phyloP scores from a whole-genome alignment of 1,140 invertebrate genomes.

The Lucilia sericata region DNA sequence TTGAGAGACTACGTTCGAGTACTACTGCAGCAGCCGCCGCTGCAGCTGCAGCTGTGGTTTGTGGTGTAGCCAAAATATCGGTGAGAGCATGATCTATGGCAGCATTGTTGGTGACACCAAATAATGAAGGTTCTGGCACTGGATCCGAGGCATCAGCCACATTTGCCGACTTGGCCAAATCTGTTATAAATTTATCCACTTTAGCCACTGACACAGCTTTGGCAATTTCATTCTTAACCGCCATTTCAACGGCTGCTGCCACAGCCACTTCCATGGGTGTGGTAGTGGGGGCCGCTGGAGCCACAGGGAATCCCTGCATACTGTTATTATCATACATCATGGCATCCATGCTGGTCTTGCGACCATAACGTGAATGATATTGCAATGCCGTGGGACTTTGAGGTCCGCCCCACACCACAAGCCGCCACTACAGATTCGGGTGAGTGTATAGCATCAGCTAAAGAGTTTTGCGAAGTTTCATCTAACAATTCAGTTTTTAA shows the following conservation, averaged over 20 bases:
- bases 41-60: slow-evolving; percentile 49
- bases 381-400: slow-evolving; percentile 58
- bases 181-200: slow-evolving; percentile 63
- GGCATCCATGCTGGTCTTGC: slow-evolving; percentile 61
- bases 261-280: slow-evolving; percentile 53
- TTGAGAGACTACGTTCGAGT: slow-evolving; percentile 58
- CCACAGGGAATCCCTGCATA: slow-evolving; percentile 58
- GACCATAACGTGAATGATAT: slow-evolving; percentile 56
- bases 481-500: slow-evolving; percentile 80
- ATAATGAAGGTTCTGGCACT: slow-evolving; percentile 46
- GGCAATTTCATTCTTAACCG: slow-evolving; percentile 71
- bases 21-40: slow-evolving; percentile 50
- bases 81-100: slow-evolving; percentile 61
- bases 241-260: slow-evolving; percentile 56
- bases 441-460: slow-evolving; percentile 56
- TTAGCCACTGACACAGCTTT: slow-evolving; percentile 59
- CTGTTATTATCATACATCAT: slow-evolving; percentile 65
- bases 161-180: slow-evolving; percentile 60
- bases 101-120: slow-evolving; percentile 45
- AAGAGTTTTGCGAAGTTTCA: slow-evolving; percentile 75
- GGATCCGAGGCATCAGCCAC: slow-evolving; percentile 56
- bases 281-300: slow-evolving; percentile 48
- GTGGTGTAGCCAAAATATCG: slow-evolving; percentile 53
- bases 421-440: slow-evolving; percentile 49
- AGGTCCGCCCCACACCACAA: slow-evolving; percentile 51